Conservation (phyloP, 2,888 invertebrate genomes). For the Nomada ferruginata region DNA sequence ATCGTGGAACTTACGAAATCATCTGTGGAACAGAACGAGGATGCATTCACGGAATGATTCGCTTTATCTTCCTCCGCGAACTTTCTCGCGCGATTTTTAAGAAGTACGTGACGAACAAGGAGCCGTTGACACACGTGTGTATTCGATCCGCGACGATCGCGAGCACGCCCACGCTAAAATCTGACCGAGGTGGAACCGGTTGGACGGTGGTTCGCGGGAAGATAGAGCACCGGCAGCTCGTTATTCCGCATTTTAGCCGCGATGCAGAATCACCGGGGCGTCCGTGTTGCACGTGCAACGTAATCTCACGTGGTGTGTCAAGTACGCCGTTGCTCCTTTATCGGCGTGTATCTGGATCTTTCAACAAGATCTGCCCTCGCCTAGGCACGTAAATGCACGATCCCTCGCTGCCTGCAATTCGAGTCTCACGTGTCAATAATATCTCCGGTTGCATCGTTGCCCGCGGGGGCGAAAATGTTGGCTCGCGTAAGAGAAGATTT, state of each 20-base stretch:
- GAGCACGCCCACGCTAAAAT: constrained; percentile 58
- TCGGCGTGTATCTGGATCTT: constrained; percentile 67
- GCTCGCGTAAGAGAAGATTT: constrained; percentile 39
- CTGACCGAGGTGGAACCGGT: constrained; percentile 60
- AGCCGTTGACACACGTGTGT: constrained; percentile 56
- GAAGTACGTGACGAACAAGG: constrained; percentile 3
- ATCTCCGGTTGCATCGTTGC: constrained; percentile 53
- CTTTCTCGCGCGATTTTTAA: too few species aligned
- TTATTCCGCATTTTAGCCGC: constrained; percentile 62
- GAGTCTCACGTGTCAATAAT: constrained; percentile 60
- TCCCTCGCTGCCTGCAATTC: constrained; percentile 39
- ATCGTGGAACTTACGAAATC: too few species aligned
- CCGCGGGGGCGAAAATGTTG: constrained; percentile 13
- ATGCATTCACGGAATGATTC: too few species aligned
- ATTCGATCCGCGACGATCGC: constrained; percentile 45
- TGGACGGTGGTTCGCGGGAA: constrained; percentile 30
- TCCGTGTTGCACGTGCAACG: constrained; percentile 67
- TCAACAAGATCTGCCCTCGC: constrained; percentile 52
- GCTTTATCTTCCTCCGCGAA: too few species aligned
- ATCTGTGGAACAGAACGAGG: too few species aligned
- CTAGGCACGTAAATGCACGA: constrained; percentile 40
- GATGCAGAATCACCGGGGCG: constrained; percentile 51
- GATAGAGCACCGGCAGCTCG: constrained; percentile 53
- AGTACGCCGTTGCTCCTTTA: constrained; percentile 63
- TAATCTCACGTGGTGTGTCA: constrained; percentile 69